A percentile compares a stretch with the other conserved stretches of the same genome.
Conservation (phyloP, 1,140 invertebrate species). For the Drosophila prosaltans region DNA sequence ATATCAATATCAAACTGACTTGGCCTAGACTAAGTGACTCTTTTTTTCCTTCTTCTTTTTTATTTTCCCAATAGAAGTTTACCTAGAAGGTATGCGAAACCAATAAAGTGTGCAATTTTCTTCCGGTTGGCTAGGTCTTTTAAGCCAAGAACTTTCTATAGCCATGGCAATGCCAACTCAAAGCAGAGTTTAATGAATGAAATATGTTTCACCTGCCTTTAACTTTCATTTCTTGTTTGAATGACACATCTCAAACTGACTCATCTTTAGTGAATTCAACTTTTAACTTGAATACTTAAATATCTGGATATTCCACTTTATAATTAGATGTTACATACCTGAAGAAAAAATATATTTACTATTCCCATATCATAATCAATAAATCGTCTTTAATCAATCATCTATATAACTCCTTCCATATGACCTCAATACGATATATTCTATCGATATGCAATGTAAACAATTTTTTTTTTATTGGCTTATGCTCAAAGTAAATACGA, state of each 20-base stretch:
- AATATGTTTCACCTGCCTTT: neutral
- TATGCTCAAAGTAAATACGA: neutral
- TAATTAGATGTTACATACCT: neutral
- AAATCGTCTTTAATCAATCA: constrained; percentile 1
- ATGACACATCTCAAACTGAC: constrained; percentile 1
- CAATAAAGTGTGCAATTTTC: constrained; percentile 11
- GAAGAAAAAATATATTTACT: no score
- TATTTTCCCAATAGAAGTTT: neutral
- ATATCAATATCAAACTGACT: constrained; percentile 9
- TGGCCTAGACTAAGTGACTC: constrained; percentile 10
- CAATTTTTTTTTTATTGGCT: neutral
- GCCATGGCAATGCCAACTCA: neutral
- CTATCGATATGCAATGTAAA: neutral
- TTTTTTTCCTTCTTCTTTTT: neutral
- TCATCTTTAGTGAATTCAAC: no score
- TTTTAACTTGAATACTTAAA: neutral
- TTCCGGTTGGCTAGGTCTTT: constrained; percentile 4
- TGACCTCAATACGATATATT: neutral
- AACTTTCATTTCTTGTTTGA: constrained; percentile 3
- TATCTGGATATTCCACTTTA: neutral
- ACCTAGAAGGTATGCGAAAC: constrained; percentile 6
- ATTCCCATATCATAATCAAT: no score
- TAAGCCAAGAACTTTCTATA: neutral
- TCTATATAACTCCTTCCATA: constrained; percentile 1
- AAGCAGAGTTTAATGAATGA: neutral